phyloP scores from a whole-genome alignment of 2,888 invertebrate genomes.

The Cryptus armator region DNA sequence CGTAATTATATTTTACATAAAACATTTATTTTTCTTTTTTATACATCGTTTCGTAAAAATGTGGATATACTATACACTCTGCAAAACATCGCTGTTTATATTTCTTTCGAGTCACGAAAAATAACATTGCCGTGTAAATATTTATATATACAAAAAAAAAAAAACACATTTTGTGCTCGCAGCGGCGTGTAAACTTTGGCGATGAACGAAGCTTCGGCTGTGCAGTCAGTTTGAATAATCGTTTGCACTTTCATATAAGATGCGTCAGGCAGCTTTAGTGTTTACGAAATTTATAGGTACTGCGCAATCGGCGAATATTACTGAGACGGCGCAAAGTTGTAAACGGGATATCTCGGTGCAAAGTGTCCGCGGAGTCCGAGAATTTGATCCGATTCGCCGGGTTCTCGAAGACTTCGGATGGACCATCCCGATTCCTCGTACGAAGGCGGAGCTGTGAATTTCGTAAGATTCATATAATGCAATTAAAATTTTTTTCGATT shows the following conservation, averaged over 20 bases:
- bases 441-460: slow-evolving; percentile 88
- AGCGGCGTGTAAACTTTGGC: neutral
- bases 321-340: slow-evolving; percentile 78
- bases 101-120: neutral
- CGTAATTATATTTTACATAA: neutral
- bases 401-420: slow-evolving; percentile 87
- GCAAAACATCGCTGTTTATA: slow-evolving; percentile 7
- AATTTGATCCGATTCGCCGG: slow-evolving; percentile 87
- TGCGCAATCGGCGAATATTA: slow-evolving; percentile 39
- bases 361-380: slow-evolving; percentile 79
- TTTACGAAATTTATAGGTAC: neutral
- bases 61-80: slow-evolving; percentile 9
- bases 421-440: slow-evolving; percentile 89
- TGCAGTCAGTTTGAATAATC: neutral
- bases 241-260: neutral
- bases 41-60: slow-evolving; percentile 2
- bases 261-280: slow-evolving; percentile 3
- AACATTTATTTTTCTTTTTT: neutral
- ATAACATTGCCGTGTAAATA: neutral
- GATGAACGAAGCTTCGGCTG: neutral
- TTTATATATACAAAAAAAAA: neutral
- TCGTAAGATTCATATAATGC: slow-evolving; percentile 43
- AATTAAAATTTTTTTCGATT: neutral
- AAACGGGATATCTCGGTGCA: slow-evolving; percentile 84
- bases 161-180: neutral